Conservation (phyloP, 2,888 invertebrate species). For the Cosmorhoe ocellata region DNA sequence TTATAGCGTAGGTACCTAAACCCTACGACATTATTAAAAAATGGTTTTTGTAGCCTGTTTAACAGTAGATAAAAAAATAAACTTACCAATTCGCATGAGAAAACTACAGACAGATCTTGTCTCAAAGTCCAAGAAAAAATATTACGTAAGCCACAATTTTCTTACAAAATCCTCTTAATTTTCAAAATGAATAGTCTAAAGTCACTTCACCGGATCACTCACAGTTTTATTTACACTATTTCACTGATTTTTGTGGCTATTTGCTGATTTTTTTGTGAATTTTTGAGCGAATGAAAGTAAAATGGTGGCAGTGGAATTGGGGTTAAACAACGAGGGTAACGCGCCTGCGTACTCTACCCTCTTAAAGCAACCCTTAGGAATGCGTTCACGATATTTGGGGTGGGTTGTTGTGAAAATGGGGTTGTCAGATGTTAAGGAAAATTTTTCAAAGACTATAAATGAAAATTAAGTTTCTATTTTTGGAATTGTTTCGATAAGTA, state of each 20-base stretch:
- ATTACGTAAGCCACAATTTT: conserved; percentile 49
- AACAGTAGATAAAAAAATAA: neutral
- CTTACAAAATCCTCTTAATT: conserved; percentile 26
- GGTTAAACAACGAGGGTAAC: conserved; percentile 47
- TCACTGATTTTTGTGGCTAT: conserved; percentile 9
- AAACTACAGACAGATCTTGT: too few species aligned
- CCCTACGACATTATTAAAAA: too few species aligned
- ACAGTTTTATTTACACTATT: conserved; percentile 15
- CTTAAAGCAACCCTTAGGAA: conserved; percentile 34
- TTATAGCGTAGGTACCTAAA: too few species aligned
- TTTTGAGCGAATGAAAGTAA: conserved; percentile 58
- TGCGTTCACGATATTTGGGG: conserved; percentile 51
- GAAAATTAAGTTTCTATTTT: too few species aligned
- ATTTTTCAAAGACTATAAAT: too few species aligned
- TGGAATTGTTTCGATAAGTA: too few species aligned
- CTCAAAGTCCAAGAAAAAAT: conserved; percentile 43
- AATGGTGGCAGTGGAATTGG: conserved; percentile 68
- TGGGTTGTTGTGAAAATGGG: conserved; percentile 4
- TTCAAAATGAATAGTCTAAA: conserved; percentile 28
- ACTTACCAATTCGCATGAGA: conserved; percentile 32
- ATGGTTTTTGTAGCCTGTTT: neutral
- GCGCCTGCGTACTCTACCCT: conserved; percentile 60
- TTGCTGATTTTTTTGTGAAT: conserved; percentile 24
- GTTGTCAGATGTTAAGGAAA: conserved; percentile 1
- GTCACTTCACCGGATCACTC: conserved; percentile 39